Base-by-base conservation (phyloP, 1,140 invertebrate species). In the Halyomorpha halys region DNA sequence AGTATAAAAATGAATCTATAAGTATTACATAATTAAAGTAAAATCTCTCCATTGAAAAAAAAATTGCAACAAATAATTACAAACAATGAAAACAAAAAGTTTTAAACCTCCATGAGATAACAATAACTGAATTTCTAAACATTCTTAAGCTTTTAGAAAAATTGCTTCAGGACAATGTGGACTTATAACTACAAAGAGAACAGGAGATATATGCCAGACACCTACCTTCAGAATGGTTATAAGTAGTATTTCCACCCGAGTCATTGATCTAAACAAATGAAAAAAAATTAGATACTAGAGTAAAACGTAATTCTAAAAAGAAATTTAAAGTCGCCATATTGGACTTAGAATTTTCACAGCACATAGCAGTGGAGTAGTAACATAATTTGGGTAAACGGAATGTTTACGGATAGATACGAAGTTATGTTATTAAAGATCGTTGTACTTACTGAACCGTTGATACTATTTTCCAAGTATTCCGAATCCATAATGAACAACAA, bases 201-300 rank as follows among this genome's bases (percentile, higher is more conserved):
- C 2, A 53, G 4, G 23, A 51, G 16, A 49, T 49, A 30, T 27
- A 30, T 4, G 18, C 15, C 23, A 16, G 44, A n/a, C 5, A 44
- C 63, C n/a, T 64, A 64, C 63, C 63, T 64, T 53, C 63, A 25
- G 54, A 59, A 60, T 44, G 56, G 63, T 59, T 64, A 45, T 56
- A 44, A 34, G 34, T 13, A 53, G 34, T 30, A 45, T 63, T 53
- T 21, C n/a, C 39, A 14, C 44, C 63, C 27, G 54, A 39, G 18
- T 25, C 25, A 25, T 45, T 64, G 16, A 56, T 56, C 30, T 34
- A 49, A n/a, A n/a, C 56, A 44, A 49, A 64, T 23, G 9, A 56
- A 64, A 47, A 44, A 14, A 45, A 56, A 56, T 47, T 47, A 56
- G 19, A 19, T 60, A 47, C 1, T 47, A 13, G 23, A 39, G 49